Evolutionary conservation across 64 coral and sea anemone genomes (phyloP), one percentile per base, ranked within the genome.

Genomic region (Montipora sp.): DNA sequence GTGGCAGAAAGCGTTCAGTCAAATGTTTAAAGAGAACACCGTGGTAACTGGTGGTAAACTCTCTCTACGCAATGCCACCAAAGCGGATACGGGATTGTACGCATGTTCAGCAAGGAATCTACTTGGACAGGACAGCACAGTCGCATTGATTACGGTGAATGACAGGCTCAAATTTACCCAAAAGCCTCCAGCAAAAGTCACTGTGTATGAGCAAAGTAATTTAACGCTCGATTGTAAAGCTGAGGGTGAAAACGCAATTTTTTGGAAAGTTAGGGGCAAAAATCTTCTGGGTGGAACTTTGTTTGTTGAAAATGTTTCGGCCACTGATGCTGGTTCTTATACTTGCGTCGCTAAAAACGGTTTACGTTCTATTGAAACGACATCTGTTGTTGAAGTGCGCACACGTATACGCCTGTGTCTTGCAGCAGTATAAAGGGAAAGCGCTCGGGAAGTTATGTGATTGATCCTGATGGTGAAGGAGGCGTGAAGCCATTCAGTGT

Each of bases 401-500:
- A n/a, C n/a, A n/a, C n/a, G n/a, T n/a, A n/a, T n/a, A n/a, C n/a
- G 3, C 18, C 45, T 27, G 13, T 8, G 1, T 77, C 75, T 14
- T 77, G 75, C 47, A 77, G 75, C 45, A 50, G 15, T 8, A 49
- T 77, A 49, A 77, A 49, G 47, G 47, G 75, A 77, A 49, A 4
- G 1, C 16, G 11, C 5, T 77, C 75, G 19, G 77, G 89, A 57
- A 73, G 53, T 68, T 90, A 90, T 13, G 15, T 10, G 8, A 81
- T 90, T 19, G 89, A 90, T 16, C 89, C 89, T n/a, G 89, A 90
- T 65, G 77, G 89, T 19, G 36, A 49, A 2, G 77, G 60, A 27
- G 89, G 59, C 11, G 77, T 79, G 22, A 50, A 57, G 5, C 59
- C 89, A 21, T 90, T 90, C 49, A 90, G 11, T 13, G 89, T 81